phyloP scores from a whole-genome alignment of 2,113 vertebrate genomes.

The Melanotaenia duboulayi region DNA sequence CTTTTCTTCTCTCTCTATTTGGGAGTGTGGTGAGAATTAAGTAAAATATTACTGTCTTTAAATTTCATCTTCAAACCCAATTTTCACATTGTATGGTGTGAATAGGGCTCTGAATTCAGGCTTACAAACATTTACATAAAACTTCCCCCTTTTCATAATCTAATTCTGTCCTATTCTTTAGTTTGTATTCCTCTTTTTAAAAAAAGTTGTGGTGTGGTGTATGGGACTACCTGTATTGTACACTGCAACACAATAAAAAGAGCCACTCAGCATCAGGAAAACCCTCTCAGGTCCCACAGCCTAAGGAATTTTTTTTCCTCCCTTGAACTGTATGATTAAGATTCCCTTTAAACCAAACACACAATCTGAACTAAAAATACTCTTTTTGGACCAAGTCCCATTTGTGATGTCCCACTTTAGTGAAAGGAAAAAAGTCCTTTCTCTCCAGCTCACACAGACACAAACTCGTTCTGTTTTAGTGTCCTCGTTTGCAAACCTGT shows the following conservation, averaged over 20 bases:
- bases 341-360: conserved; percentile 25
- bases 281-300: background rate
- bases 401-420: conserved; percentile 56
- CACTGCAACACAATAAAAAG: background rate
- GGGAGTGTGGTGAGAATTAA: too few relatives aligned
- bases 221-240: background rate
- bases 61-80: too few relatives aligned
- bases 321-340: background rate
- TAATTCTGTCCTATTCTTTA: background rate
- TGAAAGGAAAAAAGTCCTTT: background rate
- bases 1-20: too few relatives aligned
- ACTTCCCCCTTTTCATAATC: background rate
- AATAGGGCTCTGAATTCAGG: background rate
- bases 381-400: conserved; percentile 57
- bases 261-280: background rate
- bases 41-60: too few relatives aligned
- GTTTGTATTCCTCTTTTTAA: rapidly evolving
- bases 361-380: conserved; percentile 15
- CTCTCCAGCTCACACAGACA: background rate
- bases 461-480: conserved; percentile 11
- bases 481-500: conserved; percentile 28
- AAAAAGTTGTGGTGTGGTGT: too few relatives aligned
- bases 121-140: rapidly evolving
- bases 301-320: background rate
- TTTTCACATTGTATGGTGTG: background rate